Evolutionary conservation across 2,888 invertebrate genomes (phyloP).

Genomic region (Lymantria monacha): DNA sequence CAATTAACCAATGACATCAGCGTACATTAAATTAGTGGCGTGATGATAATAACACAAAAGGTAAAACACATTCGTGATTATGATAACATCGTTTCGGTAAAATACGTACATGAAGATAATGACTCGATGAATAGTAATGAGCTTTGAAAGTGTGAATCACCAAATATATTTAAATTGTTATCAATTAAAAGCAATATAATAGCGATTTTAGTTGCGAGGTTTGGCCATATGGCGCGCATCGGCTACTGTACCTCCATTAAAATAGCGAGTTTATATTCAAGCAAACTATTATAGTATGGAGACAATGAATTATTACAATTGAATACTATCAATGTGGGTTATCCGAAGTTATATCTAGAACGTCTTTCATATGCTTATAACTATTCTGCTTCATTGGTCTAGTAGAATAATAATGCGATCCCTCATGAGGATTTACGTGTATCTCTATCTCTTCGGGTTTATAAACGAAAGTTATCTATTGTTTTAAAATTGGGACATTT

Average conservation of each 20-base stretch:
- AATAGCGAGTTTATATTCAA: slow-evolving; percentile 8
- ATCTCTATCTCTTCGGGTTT: no score
- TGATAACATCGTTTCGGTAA: slow-evolving; percentile 69
- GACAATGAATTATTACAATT: no score
- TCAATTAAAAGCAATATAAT: slow-evolving; percentile 83
- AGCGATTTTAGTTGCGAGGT: slow-evolving; percentile 77
- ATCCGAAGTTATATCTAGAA: no score
- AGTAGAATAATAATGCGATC: no score
- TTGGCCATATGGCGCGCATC: slow-evolving; percentile 74
- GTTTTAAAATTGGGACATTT: no score
- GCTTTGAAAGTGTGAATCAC: slow-evolving; percentile 80
- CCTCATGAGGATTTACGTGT: no score
- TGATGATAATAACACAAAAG: slow-evolving; percentile 68
- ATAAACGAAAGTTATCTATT: no score
- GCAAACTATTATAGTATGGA: not conserved
- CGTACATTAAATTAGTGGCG: slow-evolving; percentile 53
- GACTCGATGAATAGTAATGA: slow-evolving; percentile 81
- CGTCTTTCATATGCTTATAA: no score
- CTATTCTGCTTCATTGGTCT: no score
- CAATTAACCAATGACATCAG: slow-evolving; percentile 42
- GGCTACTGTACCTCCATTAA: slow-evolving; percentile 50
- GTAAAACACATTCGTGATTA: slow-evolving; percentile 74
- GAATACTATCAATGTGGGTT: no score
- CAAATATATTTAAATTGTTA: slow-evolving; percentile 83
- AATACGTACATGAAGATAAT: slow-evolving; percentile 77